These are phyloP conservation scores for Thereva nobilitata DNA, from an alignment of 2,888 invertebrate genomes.

Conservation along the genomic window DNA sequence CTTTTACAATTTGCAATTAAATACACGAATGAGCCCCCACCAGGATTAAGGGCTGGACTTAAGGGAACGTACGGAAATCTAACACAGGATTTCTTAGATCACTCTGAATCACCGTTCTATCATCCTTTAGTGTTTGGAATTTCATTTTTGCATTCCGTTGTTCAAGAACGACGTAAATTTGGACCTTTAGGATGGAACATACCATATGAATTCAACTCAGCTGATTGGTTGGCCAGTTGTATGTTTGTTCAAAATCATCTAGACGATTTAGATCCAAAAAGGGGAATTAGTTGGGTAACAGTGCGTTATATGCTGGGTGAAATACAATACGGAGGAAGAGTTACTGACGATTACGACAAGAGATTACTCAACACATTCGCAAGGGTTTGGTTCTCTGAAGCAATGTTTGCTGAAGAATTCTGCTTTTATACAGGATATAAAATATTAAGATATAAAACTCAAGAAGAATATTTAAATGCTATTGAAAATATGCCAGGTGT, in stretches of 20 bases:
- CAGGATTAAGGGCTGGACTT: conserved; percentile 82
- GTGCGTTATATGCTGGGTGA: conserved; percentile 89
- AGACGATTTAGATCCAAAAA: conserved; percentile 76
- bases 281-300: conserved; percentile 76
- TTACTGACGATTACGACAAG: conserved; percentile 89
- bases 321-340: conserved; percentile 88
- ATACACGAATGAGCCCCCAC: conserved; percentile 88
- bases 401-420: conserved; percentile 73
- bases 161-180: conserved; percentile 83
- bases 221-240: conserved; percentile 85
- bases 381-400: conserved; percentile 74
- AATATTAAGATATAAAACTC: conserved; percentile 68
- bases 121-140: conserved; percentile 80
- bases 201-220: conserved; percentile 87
- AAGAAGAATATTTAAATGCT: conserved; percentile 71
- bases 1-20: conserved; percentile 83
- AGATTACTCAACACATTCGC: conserved; percentile 77
- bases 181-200: conserved; percentile 93
- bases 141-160: conserved; percentile 84
- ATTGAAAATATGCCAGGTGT: conserved; percentile 74
- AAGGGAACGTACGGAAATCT: conserved; percentile 81
- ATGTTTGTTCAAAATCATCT: conserved; percentile 86
- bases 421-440: conserved; percentile 80
- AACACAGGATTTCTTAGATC: conserved; percentile 83
- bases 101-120: conserved; percentile 77